Percentiles rank a stretch among this genome's conserved stretches.
These are phyloP conservation scores for Hylyphantes graminicola DNA, from an alignment of 1,140 invertebrate genomes.

Conservation along the genomic window DNA sequence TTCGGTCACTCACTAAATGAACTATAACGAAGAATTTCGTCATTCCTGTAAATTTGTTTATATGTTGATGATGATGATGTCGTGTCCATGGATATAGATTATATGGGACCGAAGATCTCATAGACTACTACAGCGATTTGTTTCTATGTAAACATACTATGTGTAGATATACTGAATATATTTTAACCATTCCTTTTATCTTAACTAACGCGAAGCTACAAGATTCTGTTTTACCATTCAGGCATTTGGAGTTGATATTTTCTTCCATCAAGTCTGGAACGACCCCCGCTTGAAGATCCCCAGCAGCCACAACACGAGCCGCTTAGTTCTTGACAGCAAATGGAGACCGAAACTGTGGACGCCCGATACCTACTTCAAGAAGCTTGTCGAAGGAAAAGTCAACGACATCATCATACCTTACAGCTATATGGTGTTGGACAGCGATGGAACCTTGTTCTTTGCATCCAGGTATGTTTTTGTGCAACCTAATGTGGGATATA, in stretches of 20 bases:
- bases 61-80: too few relatives aligned
- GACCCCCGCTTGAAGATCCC: constrained; percentile 55
- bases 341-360: constrained; percentile 61
- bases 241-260: constrained; percentile 61
- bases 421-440: constrained; percentile 56
- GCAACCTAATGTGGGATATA: too few relatives aligned
- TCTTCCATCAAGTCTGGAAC: constrained; percentile 62
- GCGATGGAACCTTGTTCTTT: constrained; percentile 49
- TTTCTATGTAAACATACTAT: too few relatives aligned
- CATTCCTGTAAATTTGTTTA: too few relatives aligned
- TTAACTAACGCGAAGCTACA: too few relatives aligned
- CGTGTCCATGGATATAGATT: too few relatives aligned
- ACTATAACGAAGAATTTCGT: too few relatives aligned
- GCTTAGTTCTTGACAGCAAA: constrained; percentile 49
- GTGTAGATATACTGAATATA: too few relatives aligned
- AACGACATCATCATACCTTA: constrained; percentile 59
- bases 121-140: too few relatives aligned
- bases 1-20: too few relatives aligned
- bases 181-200: too few relatives aligned
- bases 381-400: constrained; percentile 59
- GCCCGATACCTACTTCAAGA: constrained; percentile 63
- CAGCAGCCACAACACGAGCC: constrained; percentile 22
- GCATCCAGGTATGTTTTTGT: constrained; percentile 48
- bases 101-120: too few relatives aligned
- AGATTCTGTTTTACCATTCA: neutral